Evolutionary conservation across 2,113 vertebrate genomes (phyloP).

Genomic region (Chelonoidis abingdonii): DNA sequence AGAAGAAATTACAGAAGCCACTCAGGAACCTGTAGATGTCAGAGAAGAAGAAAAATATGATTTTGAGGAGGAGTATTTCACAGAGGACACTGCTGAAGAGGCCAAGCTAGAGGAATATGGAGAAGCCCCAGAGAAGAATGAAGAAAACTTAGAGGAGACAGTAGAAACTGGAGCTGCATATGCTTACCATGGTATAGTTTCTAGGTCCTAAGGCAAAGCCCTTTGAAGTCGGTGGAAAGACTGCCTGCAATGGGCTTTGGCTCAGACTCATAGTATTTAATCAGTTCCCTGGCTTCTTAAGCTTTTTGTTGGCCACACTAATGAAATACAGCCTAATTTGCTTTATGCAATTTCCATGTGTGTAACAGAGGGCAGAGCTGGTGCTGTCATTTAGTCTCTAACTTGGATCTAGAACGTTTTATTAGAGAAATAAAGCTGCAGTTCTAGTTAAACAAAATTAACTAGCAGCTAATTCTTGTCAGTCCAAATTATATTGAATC

Average conservation of each 20-base stretch:
- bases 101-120: neutral
- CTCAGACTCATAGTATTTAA: neutral
- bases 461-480: neutral
- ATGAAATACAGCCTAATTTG: neutral
- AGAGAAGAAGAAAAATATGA: neutral
- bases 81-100: neutral
- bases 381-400: neutral
- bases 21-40: neutral
- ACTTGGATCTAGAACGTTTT: neutral
- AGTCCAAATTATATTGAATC: neutral
- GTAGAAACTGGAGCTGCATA: neutral
- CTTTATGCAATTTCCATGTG: neutral
- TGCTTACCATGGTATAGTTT: slow-evolving; percentile 32
- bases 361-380: neutral
- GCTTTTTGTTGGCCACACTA: neutral
- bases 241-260: neutral
- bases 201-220: neutral
- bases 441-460: neutral
- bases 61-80: slow-evolving; percentile 9
- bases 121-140: slow-evolving; percentile 1
- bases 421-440: neutral
- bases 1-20: neutral
- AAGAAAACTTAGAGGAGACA: neutral
- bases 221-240: neutral
- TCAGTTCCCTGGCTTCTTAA: neutral